A percentile compares a stretch with the other conserved stretches of the same genome.
These are phyloP conservation scores for Ancistrus triradiatus DNA, from an alignment of 2,113 vertebrate genomes.

Conservation along the genomic window DNA sequence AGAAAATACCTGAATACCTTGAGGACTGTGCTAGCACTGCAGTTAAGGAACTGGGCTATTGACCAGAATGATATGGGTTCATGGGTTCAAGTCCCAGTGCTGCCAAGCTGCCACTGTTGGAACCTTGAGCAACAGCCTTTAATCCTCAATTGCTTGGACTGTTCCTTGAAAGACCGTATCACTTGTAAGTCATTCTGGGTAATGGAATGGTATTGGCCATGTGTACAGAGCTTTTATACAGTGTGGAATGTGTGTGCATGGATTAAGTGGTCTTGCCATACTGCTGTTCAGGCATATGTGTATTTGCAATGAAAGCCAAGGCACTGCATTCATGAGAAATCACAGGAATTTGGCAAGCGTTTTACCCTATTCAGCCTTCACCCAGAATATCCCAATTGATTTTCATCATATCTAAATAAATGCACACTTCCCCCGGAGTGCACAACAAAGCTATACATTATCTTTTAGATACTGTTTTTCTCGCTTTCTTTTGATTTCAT, in stretches of 20 bases:
- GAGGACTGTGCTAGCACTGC: too few relatives aligned
- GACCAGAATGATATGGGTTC: too few relatives aligned
- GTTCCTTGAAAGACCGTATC: too few relatives aligned
- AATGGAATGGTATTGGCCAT: neutral
- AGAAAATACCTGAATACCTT: too few relatives aligned
- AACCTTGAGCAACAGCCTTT: too few relatives aligned
- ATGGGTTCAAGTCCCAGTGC: too few relatives aligned
- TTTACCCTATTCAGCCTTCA: neutral
- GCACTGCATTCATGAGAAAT: neutral
- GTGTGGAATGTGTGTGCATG: neutral
- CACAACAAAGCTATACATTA: constrained; percentile 34
- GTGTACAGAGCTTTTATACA: neutral
- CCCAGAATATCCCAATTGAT: neutral
- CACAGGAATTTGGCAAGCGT: neutral
- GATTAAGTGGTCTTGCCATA: neutral
- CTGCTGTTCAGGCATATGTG: neutral
- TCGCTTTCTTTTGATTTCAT: constrained; percentile 29
- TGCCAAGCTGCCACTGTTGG: too few relatives aligned
- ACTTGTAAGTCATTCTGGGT: too few relatives aligned
- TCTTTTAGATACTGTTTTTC: constrained; percentile 29
- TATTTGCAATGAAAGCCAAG: neutral
- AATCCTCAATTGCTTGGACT: too few relatives aligned
- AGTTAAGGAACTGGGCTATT: too few relatives aligned
- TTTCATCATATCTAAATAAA: constrained; percentile 17
- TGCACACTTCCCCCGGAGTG: constrained; percentile 17